Evolutionary conservation across 2,113 vertebrate species (phyloP), one percentile per base, ranked within the genome.

Genomic region (Orthonyx spaldingii): DNA sequence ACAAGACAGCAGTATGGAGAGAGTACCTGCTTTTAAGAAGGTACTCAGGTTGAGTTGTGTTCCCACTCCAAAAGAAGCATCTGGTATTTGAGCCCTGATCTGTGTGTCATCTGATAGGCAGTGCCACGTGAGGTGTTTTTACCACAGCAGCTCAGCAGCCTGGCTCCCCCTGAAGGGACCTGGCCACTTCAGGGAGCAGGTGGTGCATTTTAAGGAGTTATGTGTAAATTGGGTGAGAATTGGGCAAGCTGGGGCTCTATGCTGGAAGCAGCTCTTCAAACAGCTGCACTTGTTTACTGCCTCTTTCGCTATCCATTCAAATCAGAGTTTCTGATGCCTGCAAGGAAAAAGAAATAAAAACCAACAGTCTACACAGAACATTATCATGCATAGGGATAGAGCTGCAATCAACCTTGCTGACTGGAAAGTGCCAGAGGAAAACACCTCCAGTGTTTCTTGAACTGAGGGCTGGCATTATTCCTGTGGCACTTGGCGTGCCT

Each of bases 241-340:
- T 77, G 16, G 70, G 16, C 52, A 78, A 79, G 26, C 59, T 4
- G 46, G 53, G 70, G 37, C 56, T 77, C 44, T 81, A 1, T 35
- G 23, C 35, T 71, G 21, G 78, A 76, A 77, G 53, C 78, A 80
- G 69, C 44, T 93, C 76, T 84, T 87, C 33, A 61, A 60, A 65
- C 37, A 52, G 19, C 50, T 94, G 59, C 27, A 52, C 44, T 24
- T 57, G 49, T 56, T 90, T 59, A 37, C 24, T 70, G 85, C 74
- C 41, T 93, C 71, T 72, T 91, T 60, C 1, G 0, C 65, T 92
- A 39, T 75, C 91, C 60, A 47, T 47, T 52, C 75, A 89, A 81
- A 76, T 84, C 66, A 53, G 88, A 68, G 50, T 80, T 96, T 94
- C 55, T 91, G 80, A 96, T 95, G 74, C 57, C 64, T 63, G 35